phyloP scores from a whole-genome alignment of 1,140 invertebrate species.

The Campoletis sonorensis region DNA sequence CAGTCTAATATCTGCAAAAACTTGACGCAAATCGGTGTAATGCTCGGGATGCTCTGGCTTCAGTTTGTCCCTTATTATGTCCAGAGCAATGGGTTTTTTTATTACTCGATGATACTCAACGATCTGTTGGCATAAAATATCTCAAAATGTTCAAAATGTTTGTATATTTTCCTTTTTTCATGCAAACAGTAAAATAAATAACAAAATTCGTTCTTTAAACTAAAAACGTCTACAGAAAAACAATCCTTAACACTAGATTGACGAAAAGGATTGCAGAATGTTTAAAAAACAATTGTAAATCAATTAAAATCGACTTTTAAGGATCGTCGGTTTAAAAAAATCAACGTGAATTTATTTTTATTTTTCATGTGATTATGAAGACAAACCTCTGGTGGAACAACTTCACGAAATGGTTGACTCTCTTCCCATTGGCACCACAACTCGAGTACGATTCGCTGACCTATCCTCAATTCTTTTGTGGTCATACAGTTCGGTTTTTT shows the following conservation, averaged over 20 bases:
- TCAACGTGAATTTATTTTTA: background rate
- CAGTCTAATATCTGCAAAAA: slow-evolving; percentile 88
- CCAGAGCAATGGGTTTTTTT: slow-evolving; percentile 89
- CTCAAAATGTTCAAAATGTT: background rate
- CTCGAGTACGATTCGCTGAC: slow-evolving; percentile 90
- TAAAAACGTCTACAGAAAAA: too few relatives aligned
- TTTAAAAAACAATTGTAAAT: too few relatives aligned
- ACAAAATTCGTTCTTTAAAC: too few relatives aligned
- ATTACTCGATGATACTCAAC: slow-evolving; percentile 87
- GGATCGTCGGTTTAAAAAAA: slow-evolving; percentile 11
- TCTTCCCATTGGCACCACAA: slow-evolving; percentile 93
- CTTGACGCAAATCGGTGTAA: slow-evolving; percentile 86
- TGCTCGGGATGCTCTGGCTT: slow-evolving; percentile 83
- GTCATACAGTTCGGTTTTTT: slow-evolving; percentile 78
- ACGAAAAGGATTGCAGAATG: too few relatives aligned
- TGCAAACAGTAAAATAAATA: too few relatives aligned
- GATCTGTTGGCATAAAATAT: slow-evolving; percentile 77
- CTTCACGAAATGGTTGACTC: slow-evolving; percentile 90
- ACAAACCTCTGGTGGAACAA: slow-evolving; percentile 85
- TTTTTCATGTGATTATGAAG: background rate
- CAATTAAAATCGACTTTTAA: too few relatives aligned
- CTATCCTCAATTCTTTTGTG: slow-evolving; percentile 81
- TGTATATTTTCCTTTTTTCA: background rate
- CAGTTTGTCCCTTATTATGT: slow-evolving; percentile 87
- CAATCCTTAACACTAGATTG: too few relatives aligned